Evolutionary conservation across 2,888 invertebrate genomes (phyloP).

Genomic region (Sipha maydis): DNA sequence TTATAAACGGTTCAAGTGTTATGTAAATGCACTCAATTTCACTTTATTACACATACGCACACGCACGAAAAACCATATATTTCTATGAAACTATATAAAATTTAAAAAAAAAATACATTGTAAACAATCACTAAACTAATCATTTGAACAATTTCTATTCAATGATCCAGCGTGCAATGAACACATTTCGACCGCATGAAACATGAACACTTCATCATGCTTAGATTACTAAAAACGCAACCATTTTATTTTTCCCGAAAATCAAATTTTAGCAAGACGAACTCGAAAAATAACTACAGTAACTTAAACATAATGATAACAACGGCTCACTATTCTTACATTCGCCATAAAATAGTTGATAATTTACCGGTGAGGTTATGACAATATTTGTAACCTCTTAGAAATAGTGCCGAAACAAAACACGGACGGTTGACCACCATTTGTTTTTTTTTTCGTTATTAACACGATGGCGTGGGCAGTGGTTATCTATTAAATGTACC

Average conservation of each 20-base stretch:
- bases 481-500: no score
- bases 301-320: slow-evolving; percentile 57
- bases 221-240: no score
- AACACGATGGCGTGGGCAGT: no score
- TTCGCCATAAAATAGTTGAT: slow-evolving; percentile 7
- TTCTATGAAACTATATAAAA: no score
- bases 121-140: not conserved
- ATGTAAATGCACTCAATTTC: no score
- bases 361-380: slow-evolving; percentile 40
- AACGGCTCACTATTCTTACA: slow-evolving; percentile 43
- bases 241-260: rapidly evolving
- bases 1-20: no score
- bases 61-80: no score
- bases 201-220: not conserved
- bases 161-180: not conserved
- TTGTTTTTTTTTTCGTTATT: no score
- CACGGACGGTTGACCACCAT: no score
- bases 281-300: not conserved
- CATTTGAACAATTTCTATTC: not conserved
- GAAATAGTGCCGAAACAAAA: slow-evolving; percentile 29
- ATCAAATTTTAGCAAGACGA: not conserved
- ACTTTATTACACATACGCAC: no score
- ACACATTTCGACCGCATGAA: no score
- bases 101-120: not conserved
- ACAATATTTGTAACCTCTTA: slow-evolving; percentile 32